These are phyloP conservation scores for Serripes groenlandicus DNA, from an alignment of 2,888 invertebrate genomes.

Conservation along the genomic window DNA sequence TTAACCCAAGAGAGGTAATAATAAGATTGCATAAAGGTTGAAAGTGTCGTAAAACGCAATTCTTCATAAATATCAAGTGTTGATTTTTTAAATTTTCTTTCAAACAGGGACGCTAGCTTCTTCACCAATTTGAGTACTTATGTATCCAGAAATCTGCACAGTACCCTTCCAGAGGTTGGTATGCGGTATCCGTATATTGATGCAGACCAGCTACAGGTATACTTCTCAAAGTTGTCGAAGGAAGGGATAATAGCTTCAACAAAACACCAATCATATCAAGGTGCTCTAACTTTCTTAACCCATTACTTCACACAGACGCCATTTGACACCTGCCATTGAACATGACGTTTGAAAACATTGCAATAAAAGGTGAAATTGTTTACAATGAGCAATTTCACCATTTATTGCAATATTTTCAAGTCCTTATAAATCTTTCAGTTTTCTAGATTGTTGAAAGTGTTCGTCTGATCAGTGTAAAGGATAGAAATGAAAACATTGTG, in stretches of 20 bases:
- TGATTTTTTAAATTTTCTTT: too few species aligned
- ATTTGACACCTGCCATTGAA: not conserved
- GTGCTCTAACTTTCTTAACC: not conserved
- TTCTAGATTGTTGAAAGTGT: not conserved
- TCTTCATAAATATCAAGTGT: too few species aligned
- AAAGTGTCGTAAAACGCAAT: too few species aligned
- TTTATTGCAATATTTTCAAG: not conserved
- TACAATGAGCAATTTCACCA: not conserved
- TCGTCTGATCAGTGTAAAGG: not conserved
- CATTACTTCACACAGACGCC: not conserved
- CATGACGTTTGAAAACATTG: not conserved
- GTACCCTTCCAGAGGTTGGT: slow-evolving; percentile 74
- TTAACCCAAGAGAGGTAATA: too few species aligned
- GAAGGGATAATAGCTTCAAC: slow-evolving; percentile 52
- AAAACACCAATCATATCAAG: not conserved
- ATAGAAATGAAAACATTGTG: not conserved
- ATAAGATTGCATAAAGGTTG: too few species aligned
- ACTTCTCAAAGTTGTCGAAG: slow-evolving; percentile 79
- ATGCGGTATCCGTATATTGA: slow-evolving; percentile 83
- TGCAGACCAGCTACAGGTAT: slow-evolving; percentile 74
- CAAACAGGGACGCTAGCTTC: slow-evolving; percentile 79
- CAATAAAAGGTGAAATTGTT: not conserved
- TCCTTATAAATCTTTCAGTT: not conserved
- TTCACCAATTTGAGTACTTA: slow-evolving; percentile 83
- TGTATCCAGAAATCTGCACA: slow-evolving; percentile 79